Conservation (phyloP, 2,113 vertebrate genomes). For the Xyliphius kryptos region DNA sequence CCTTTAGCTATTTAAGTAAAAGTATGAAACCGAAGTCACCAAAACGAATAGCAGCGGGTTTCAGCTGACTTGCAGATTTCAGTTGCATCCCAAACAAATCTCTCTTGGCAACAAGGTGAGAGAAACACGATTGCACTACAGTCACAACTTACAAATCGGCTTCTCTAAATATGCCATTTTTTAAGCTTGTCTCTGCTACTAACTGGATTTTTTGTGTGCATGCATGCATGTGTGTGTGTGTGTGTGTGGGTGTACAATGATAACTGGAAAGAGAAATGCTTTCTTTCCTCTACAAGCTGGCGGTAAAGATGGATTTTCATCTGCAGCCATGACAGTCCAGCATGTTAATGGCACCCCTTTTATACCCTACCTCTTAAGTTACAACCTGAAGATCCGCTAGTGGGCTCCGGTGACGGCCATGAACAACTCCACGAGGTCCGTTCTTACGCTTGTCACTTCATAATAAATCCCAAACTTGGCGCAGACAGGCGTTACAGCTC, state of each 20-base stretch:
- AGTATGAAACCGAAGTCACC: conserved; percentile 12
- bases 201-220: no score
- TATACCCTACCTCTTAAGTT: conserved; percentile 8
- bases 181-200: neutral
- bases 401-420: conserved; percentile 21
- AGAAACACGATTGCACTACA: neutral
- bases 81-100: no score
- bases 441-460: conserved; percentile 64
- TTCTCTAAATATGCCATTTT: neutral
- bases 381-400: neutral
- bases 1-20: neutral
- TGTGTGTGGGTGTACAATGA: no score
- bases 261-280: no score
- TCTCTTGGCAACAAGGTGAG: conserved; percentile 2
- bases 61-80: conserved; percentile 1
- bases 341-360: conserved; percentile 19
- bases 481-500: conserved; percentile 71
- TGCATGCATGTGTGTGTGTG: no score
- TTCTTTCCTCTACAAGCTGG: conserved; percentile 10
- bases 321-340: conserved; percentile 11
- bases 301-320: conserved; percentile 12
- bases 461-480: conserved; percentile 74
- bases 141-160: conserved; percentile 1
- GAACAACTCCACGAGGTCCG: conserved; percentile 50
- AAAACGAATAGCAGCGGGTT: conserved; percentile 4